These are phyloP conservation scores for Drosophila teissieri DNA, from an alignment of 1,140 invertebrate genomes.

Conservation along the genomic window DNA sequence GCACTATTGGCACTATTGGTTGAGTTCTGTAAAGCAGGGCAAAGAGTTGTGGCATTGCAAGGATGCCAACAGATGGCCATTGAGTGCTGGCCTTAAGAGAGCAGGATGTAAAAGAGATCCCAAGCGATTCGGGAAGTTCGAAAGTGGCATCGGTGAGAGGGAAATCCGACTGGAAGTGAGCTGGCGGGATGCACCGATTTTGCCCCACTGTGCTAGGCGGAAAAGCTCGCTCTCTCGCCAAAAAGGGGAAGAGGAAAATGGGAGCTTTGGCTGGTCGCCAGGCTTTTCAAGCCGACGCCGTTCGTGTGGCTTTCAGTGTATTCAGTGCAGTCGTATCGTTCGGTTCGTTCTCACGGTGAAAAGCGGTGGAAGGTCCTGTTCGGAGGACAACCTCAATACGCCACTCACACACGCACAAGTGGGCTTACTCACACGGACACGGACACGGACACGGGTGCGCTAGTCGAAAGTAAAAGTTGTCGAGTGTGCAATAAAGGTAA, in stretches of 20 bases:
- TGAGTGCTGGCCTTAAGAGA: conserved; percentile 20
- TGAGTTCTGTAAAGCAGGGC: neutral
- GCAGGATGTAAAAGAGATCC: conserved; percentile 7
- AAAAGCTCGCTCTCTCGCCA: conserved; percentile 47
- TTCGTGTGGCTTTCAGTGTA: conserved; percentile 71
- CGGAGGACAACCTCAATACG: conserved; percentile 64
- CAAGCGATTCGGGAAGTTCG: conserved; percentile 17
- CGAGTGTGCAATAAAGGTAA: conserved; percentile 65
- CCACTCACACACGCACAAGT: conserved; percentile 36
- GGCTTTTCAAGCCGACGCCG: conserved; percentile 30
- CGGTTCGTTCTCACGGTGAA: conserved; percentile 70
- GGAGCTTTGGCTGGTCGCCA: conserved; percentile 49
- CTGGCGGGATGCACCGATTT: conserved; percentile 20
- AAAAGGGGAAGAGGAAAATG: conserved; percentile 25
- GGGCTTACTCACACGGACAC: conserved; percentile 36
- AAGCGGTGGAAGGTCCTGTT: conserved; percentile 39
- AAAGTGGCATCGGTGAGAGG: conserved; percentile 12
- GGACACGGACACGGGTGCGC: conserved; percentile 32
- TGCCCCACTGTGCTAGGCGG: conserved; percentile 54
- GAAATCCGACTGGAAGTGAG: conserved; percentile 39
- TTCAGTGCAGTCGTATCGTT: conserved; percentile 82
- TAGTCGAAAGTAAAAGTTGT: conserved; percentile 63
- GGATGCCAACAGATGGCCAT: conserved; percentile 49
- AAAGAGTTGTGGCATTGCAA: conserved; percentile 6
- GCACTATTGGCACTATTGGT: too few species aligned